Base-by-base conservation (phyloP, 2,797 vertebrate species). In the Peromyscus eremicus region DNA sequence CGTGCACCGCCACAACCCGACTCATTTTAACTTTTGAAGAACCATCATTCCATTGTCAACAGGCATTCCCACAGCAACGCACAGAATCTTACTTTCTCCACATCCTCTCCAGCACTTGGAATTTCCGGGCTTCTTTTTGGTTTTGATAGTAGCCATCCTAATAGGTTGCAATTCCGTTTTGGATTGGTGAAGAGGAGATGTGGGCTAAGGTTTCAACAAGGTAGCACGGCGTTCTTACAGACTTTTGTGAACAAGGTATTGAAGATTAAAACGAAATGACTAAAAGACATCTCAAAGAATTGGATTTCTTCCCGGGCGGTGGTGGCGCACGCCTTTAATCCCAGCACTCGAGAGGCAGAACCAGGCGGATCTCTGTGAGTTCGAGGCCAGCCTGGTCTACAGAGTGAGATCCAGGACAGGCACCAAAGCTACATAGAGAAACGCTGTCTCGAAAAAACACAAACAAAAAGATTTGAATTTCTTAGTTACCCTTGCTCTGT, bases 1-100 rank as follows among this genome's bases (percentile, higher is more conserved):
- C 4, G 0, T 82, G 13, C 0, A 2, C 37, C 13, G 40, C 62
- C 34, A 27, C 8, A 19, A 23, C 62, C 40, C n/a, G 2, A 17
- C 10, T 29, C 55, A n/a, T 57, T 75, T 89, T n/a, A 16, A 46
- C 34, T n/a, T 91, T 88, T 80, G 52, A 75, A 90, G 62, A 95
- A 34, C 5, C 29, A 0, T 40, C 71, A 27, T 71, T 55, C 7
- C 16, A 0, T 73, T 92, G 92, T 96, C 70, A 62, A 57, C 52
- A 87, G 34, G 52, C 46, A 96, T 70, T 37, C 46, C 82, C 21
- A 66, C 40, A 49, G 27, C 11, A 27, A 12, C 73, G 23, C 10
- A 8, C 10, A 60, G 27, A 1, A 5, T 89, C 79, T 46, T 64
- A 13, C 60, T 68, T 73, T 94, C 55, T 73, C 71, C 16, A 68